These are phyloP conservation scores for Drosophila borealis DNA, from an alignment of 2,888 invertebrate species.

Conservation along the genomic window DNA sequence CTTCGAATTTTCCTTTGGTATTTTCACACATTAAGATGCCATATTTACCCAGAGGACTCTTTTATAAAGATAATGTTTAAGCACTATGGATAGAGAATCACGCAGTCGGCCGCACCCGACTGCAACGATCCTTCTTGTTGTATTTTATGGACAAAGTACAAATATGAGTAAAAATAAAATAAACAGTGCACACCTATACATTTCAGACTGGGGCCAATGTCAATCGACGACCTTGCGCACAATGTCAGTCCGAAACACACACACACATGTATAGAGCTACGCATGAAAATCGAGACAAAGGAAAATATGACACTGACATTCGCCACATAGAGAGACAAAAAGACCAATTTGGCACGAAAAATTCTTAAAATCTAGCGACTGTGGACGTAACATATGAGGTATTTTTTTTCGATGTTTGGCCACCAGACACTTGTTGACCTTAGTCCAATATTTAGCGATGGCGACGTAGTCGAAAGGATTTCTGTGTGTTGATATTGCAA, in stretches of 20 bases:
- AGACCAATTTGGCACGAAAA: slow-evolving; percentile 40
- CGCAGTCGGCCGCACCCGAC: neutral
- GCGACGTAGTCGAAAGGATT: neutral
- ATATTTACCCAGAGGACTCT: no score
- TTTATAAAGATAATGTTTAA: no score
- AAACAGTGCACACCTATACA: slow-evolving; percentile 48
- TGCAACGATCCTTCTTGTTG: neutral
- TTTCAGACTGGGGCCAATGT: slow-evolving; percentile 55
- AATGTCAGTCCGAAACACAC: slow-evolving; percentile 46
- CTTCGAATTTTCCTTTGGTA: no score
- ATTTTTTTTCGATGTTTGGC: slow-evolving; percentile 5
- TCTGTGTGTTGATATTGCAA: neutral
- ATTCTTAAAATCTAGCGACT: slow-evolving; percentile 45
- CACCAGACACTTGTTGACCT: slow-evolving; percentile 73
- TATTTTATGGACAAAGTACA: neutral
- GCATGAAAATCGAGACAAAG: slow-evolving; percentile 31
- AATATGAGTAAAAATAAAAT: slow-evolving; percentile 35
- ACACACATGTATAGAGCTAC: slow-evolving; percentile 5
- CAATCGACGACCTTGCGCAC: slow-evolving; percentile 68
- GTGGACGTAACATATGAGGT: neutral
- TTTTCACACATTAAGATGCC: no score
- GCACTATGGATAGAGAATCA: neutral
- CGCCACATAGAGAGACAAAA: slow-evolving; percentile 16
- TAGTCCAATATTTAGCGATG: slow-evolving; percentile 17
- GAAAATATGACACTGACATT: slow-evolving; percentile 20